These are phyloP conservation scores for Steatocranus sp. DNA, from an alignment of 2,797 vertebrate genomes.

Conservation along the genomic window DNA sequence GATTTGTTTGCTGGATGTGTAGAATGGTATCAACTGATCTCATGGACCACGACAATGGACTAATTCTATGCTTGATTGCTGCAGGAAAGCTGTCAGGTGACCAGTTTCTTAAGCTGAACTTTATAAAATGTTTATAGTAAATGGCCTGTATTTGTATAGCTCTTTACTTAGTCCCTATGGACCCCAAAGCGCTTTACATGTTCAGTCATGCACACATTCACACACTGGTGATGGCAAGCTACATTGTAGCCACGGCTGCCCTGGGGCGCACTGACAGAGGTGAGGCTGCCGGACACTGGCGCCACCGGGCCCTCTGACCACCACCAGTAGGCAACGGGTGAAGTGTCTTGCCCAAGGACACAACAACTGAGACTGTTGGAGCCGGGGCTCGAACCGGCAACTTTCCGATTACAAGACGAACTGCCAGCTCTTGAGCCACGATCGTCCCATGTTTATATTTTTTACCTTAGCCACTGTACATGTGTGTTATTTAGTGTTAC, in stretches of 20 bases:
- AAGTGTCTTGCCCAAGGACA: neutral
- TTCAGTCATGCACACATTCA: neutral
- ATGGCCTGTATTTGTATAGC: neutral
- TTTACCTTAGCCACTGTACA: neutral
- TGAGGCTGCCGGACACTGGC: neutral
- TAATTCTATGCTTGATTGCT: neutral
- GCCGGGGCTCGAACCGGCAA: fast-evolving
- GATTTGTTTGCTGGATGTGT: neutral
- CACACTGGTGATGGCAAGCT: neutral
- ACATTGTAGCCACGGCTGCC: neutral
- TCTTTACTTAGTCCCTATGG: neutral
- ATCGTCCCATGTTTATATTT: neutral
- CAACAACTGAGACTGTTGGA: fast-evolving
- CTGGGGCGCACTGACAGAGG: neutral
- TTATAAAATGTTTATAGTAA: neutral
- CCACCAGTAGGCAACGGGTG: neutral
- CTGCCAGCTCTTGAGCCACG: neutral
- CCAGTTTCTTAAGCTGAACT: neutral
- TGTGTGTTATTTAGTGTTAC: neutral
- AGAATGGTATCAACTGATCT: neutral
- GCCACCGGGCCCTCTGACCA: neutral
- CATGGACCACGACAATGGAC: neutral
- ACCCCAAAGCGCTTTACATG: neutral
- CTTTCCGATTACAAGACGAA: neutral
- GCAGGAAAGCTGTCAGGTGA: neutral